A percentile compares a stretch with the other conserved stretches of the same genome.
These are phyloP conservation scores for Leptoteleia sp. DNA, from an alignment of 1,140 invertebrate species.

Conservation along the genomic window DNA sequence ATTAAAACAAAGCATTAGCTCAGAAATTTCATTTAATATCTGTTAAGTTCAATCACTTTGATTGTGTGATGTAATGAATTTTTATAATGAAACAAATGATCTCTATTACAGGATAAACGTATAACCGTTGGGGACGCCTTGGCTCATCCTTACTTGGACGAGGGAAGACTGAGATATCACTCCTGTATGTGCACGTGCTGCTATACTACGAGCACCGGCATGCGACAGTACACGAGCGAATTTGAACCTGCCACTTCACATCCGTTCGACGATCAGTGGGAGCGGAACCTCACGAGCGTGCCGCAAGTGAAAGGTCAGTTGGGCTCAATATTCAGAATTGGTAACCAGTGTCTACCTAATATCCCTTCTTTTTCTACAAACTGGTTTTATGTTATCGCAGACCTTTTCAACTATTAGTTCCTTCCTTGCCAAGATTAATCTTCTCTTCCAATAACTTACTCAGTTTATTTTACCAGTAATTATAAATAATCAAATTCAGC, in stretches of 20 bases:
- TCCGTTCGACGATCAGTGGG: conserved; percentile 96
- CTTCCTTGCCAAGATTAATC: no score
- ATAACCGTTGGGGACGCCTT: conserved; percentile 96
- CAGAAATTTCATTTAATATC: no score
- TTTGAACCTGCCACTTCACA: conserved; percentile 95
- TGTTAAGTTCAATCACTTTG: no score
- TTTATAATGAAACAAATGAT: conserved; percentile 5
- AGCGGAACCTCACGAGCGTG: conserved; percentile 94
- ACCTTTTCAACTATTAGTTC: background rate
- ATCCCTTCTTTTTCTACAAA: conserved; percentile 16
- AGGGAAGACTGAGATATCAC: conserved; percentile 98
- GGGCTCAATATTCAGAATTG: conserved; percentile 45
- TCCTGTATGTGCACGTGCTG: conserved; percentile 99
- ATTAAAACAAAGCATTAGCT: no score
- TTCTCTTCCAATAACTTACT: no score
- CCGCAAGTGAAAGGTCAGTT: conserved; percentile 95
- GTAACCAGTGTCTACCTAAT: conserved; percentile 17
- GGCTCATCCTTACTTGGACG: conserved; percentile 97
- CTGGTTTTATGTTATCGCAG: background rate
- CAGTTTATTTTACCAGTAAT: no score
- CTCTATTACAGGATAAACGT: conserved; percentile 90
- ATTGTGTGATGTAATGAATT: background rate
- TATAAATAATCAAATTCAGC: no score
- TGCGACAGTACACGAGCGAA: conserved; percentile 94
- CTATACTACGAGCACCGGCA: conserved; percentile 87